These are phyloP conservation scores for Rhegmatorhina hoffmannsi DNA, from an alignment of 2,113 vertebrate genomes.

Conservation along the genomic window DNA sequence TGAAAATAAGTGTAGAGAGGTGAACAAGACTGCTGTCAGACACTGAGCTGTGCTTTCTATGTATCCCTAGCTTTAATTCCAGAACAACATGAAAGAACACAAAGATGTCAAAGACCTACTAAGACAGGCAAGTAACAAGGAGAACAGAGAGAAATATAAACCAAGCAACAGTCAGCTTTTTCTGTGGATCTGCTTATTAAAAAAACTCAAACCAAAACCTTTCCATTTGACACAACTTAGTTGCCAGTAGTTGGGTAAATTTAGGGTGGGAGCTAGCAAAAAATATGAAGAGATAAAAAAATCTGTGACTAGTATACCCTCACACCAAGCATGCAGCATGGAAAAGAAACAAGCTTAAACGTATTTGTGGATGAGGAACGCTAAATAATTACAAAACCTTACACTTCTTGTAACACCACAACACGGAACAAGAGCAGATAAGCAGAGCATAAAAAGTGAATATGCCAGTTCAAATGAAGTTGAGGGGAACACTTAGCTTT, in stretches of 20 bases:
- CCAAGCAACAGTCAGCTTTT: not conserved
- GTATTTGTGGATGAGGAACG: conserved; percentile 18
- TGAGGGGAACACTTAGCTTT: not conserved
- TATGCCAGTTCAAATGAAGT: not conserved
- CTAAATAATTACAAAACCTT: conserved; percentile 2
- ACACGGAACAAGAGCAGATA: conserved; percentile 27
- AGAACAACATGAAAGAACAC: not conserved
- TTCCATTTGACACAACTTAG: not conserved
- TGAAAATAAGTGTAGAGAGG: not conserved
- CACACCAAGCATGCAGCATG: not conserved
- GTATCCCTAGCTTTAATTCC: not conserved
- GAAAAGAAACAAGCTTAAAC: not conserved
- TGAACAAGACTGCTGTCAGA: not conserved
- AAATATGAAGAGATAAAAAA: not conserved
- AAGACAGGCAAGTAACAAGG: not conserved
- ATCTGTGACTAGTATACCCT: not conserved
- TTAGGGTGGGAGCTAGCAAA: not conserved
- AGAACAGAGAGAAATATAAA: not conserved
- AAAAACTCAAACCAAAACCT: not conserved
- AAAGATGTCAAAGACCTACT: not conserved
- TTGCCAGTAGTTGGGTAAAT: not conserved
- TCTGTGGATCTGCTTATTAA: not conserved
- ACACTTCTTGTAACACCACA: conserved; percentile 1
- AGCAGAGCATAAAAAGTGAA: not conserved
- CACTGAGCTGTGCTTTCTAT: not conserved